Evolutionary conservation across 2,113 vertebrate species (phyloP).

Genomic region (Pan paniscus): DNA sequence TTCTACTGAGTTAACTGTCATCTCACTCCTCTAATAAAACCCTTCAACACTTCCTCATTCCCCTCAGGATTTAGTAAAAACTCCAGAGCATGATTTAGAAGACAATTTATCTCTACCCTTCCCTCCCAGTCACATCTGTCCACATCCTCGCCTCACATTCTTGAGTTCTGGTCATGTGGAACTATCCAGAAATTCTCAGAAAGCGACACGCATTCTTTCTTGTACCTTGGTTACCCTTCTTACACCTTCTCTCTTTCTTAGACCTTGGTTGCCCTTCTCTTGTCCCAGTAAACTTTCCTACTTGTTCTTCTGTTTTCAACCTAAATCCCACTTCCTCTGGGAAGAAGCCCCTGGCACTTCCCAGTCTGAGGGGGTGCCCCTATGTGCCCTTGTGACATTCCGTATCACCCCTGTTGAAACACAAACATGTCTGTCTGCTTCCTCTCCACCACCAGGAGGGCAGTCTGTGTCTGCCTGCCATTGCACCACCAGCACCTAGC

Average conservation of each 20-base stretch:
- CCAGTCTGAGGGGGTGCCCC: accelerated
- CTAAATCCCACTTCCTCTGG: neutral
- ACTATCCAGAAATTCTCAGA: neutral
- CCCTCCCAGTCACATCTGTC: neutral
- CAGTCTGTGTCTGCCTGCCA: neutral
- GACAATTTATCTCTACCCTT: neutral
- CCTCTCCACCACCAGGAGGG: neutral
- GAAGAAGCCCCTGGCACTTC: accelerated
- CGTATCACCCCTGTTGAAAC: neutral
- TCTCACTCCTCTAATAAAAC: neutral
- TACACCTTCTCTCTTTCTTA: neutral
- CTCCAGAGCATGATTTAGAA: neutral
- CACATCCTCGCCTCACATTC: neutral
- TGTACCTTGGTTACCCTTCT: neutral
- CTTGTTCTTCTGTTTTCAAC: neutral
- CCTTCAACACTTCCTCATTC: neutral
- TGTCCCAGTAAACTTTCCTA: neutral
- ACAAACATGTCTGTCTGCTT: accelerated
- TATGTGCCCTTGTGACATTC: accelerated
- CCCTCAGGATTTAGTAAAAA: neutral
- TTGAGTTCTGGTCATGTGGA: neutral
- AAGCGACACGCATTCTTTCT: neutral
- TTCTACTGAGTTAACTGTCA: neutral
- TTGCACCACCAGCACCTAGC: neutral
- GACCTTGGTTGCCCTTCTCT: neutral